These are phyloP conservation scores for Drosophila subquinaria DNA, from an alignment of 2,888 invertebrate genomes.

Conservation along the genomic window DNA sequence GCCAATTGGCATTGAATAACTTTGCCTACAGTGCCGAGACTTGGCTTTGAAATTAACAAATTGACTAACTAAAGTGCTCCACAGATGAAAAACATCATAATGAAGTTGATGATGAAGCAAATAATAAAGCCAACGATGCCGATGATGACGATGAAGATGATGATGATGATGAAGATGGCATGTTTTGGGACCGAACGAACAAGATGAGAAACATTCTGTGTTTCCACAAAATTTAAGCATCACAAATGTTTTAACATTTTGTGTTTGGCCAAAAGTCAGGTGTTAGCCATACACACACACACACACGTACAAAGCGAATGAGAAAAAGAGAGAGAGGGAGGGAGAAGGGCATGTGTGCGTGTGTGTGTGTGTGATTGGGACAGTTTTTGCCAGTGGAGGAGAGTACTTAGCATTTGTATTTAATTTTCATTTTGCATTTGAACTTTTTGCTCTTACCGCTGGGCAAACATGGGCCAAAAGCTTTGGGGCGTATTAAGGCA, in stretches of 20 bases:
- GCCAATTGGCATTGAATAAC: conserved; percentile 14
- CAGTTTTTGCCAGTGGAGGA: conserved; percentile 30
- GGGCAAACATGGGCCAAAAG: conserved; percentile 63
- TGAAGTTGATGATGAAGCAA: neutral
- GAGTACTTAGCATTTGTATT: conserved; percentile 77
- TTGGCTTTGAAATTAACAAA: conserved; percentile 44
- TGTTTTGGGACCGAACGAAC: conserved; percentile 14
- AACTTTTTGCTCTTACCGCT: conserved; percentile 69
- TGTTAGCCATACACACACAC: conserved; percentile 35
- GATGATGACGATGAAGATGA: neutral
- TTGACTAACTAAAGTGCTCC: conserved; percentile 41
- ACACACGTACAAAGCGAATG: neutral
- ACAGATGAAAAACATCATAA: conserved; percentile 25
- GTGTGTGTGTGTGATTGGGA: conserved; percentile 15
- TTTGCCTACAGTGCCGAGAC: conserved; percentile 17
- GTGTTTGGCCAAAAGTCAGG: conserved; percentile 68
- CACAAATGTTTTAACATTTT: conserved; percentile 63
- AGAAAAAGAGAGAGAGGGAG: neutral
- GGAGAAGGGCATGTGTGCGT: neutral
- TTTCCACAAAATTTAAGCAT: conserved; percentile 49
- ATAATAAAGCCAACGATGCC: conserved; percentile 6
- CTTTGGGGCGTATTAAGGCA: conserved; percentile 61
- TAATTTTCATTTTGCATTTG: conserved; percentile 81
- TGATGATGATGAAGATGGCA: conserved; percentile 1
- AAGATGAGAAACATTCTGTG: conserved; percentile 30